Conservation (phyloP, 2,797 vertebrate species). For the Enteromius thamalakanensis region DNA sequence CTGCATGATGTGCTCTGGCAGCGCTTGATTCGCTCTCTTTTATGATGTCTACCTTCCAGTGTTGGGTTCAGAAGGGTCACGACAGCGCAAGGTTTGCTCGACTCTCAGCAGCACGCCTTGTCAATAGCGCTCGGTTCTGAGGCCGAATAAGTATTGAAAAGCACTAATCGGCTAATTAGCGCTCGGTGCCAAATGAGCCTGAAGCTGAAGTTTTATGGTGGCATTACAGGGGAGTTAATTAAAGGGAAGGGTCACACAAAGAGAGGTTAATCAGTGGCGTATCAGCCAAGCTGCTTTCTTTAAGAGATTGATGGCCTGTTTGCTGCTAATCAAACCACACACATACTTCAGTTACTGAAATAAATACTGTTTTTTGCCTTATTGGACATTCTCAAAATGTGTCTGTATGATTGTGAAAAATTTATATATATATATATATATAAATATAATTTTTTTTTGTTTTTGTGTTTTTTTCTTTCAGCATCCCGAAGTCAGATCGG, state of each 20-base stretch:
- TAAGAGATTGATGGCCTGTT: slow-evolving; percentile 68
- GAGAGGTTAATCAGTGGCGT: slow-evolving; percentile 67
- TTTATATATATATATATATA: too few species aligned
- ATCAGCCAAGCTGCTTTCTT: slow-evolving; percentile 59
- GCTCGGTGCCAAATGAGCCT: slow-evolving; percentile 53
- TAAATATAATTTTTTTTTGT: neutral
- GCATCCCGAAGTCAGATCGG: slow-evolving; percentile 82
- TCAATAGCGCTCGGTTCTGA: slow-evolving; percentile 56
- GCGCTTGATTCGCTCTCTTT: slow-evolving; percentile 16
- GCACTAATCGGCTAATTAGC: slow-evolving; percentile 78
- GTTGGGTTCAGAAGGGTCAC: slow-evolving; percentile 26
- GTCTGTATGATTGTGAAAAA: neutral
- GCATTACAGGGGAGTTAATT: slow-evolving; percentile 74
- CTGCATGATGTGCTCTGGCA: neutral
- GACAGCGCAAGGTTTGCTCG: slow-evolving; percentile 7
- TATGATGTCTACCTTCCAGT: slow-evolving; percentile 1
- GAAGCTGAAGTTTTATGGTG: slow-evolving; percentile 75
- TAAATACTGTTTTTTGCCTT: neutral
- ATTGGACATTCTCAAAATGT: neutral
- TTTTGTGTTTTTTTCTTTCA: slow-evolving; percentile 44
- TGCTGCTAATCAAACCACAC: slow-evolving; percentile 60
- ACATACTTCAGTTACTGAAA: slow-evolving; percentile 33
- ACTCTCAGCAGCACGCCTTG: slow-evolving; percentile 5
- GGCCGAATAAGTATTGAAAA: slow-evolving; percentile 71
- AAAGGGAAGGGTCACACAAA: slow-evolving; percentile 70